Evolutionary conservation across 2,797 vertebrate genomes (phyloP), one percentile per base, ranked within the genome.

Genomic region (Sandelia bainsii): DNA sequence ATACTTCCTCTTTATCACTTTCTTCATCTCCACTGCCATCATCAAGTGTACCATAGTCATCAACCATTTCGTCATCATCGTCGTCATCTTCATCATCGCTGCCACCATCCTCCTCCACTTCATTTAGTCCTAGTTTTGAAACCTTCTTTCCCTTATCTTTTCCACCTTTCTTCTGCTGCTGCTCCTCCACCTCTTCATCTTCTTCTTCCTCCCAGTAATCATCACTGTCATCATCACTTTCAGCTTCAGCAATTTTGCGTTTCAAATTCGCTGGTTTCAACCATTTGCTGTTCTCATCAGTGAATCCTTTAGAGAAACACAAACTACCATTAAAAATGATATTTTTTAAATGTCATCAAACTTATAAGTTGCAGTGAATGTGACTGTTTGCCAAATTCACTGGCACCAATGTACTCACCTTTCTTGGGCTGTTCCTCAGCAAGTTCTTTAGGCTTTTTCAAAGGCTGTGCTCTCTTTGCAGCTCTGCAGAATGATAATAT

Each of bases 211-310:
- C 91, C 87, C 88, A 96, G 71, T 90, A 87, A 10, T 95, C 91
- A 37, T 94, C 92, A 51, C 90, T 92, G 72, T 86, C 89, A 13
- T 94, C 93, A 8, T 81, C 80, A 49, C 90, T 78, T 74, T 85
- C 90, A 23, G 82, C 62, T 49, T 90, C 78, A 58, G 91, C 85
- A 0, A 64, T 49, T 64, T 85, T 88, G 69, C 92, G 94, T 89
- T 96, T 96, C 80, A 88, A 92, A 83, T 90, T 91, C 27, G 92
- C 90, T 5, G 91, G 94, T 81, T 80, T 92, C 81, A 96, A 82
- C 92, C 91, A 96, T 77, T 94, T 89, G 37, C 93, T 95, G 89
- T 95, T 95, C 56, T 95, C 94, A 80, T 95, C 95, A n/a, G 93
- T 91, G 81, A 94, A 95, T 62, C 93, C 95, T 95, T 81, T 9